Conservation (phyloP, 1,140 invertebrate genomes). For the Hypothenemus hampei region DNA sequence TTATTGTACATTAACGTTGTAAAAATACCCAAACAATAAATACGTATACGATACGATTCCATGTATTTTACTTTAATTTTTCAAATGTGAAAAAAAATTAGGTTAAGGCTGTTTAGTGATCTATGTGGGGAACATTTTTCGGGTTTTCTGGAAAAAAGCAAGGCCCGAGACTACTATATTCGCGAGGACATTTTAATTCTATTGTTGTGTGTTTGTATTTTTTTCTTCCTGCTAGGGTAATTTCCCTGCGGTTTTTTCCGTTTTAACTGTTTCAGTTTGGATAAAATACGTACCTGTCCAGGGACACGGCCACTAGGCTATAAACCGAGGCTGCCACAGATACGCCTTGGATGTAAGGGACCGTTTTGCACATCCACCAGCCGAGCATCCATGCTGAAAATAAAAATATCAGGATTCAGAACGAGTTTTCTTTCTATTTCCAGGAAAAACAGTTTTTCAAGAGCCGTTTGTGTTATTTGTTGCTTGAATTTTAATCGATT, state of each 20-base stretch:
- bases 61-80: neutral
- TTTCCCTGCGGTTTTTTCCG: neutral
- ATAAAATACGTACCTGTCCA: conserved; percentile 73
- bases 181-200: neutral
- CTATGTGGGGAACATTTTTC: neutral
- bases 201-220: neutral
- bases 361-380: conserved; percentile 89
- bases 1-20: conserved; percentile 11
- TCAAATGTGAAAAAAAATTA: neutral
- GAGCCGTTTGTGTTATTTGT: neutral
- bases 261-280: neutral
- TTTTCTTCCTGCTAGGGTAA: neutral
- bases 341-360: conserved; percentile 90
- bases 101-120: neutral
- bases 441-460: neutral
- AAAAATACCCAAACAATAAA: neutral
- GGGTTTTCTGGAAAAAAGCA: neutral
- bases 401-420: conserved; percentile 34
- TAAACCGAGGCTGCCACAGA: conserved; percentile 92
- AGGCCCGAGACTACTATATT: neutral
- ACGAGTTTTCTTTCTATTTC: no score
- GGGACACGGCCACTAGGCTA: conserved; percentile 86
- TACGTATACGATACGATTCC: neutral
- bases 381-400: conserved; percentile 88
- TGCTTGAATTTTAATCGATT: neutral